Evolutionary conservation across 1,140 invertebrate species (phyloP).

Genomic region (Vanessa tameamea): DNA sequence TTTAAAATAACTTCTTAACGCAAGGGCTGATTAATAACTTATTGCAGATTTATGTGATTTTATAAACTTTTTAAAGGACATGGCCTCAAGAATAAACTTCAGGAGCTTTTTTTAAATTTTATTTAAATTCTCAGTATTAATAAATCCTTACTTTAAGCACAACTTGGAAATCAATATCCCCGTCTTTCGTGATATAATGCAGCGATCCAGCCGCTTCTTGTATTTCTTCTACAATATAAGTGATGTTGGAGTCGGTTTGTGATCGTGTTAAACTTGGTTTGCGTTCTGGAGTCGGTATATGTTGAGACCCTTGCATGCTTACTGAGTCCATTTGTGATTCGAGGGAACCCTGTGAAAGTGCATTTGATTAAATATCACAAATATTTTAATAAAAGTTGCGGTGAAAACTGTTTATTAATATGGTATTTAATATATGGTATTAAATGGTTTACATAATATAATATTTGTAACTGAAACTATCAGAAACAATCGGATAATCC

Average conservation of each 20-base stretch:
- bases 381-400: too few relatives aligned
- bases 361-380: neutral
- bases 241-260: conserved; percentile 96
- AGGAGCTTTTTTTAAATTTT: too few relatives aligned
- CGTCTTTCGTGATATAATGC: conserved; percentile 96
- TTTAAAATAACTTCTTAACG: too few relatives aligned
- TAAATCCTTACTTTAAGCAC: conserved; percentile 87
- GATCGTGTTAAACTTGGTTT: conserved; percentile 90
- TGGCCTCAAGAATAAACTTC: too few relatives aligned
- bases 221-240: conserved; percentile 89
- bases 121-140: neutral
- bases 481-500: too few relatives aligned
- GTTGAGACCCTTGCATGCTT: conserved; percentile 83
- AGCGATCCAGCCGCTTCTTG: conserved; percentile 93
- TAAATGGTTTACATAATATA: too few relatives aligned
- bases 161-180: conserved; percentile 94
- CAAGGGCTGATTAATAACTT: too few relatives aligned
- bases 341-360: conserved; percentile 83
- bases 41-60: too few relatives aligned
- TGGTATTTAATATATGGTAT: too few relatives aligned
- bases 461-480: too few relatives aligned
- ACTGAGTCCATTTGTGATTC: conserved; percentile 89
- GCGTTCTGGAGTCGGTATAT: conserved; percentile 82
- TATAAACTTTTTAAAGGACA: too few relatives aligned
- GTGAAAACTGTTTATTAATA: too few relatives aligned